A percentile compares a stretch with the other conserved stretches of the same genome.
Conservation (phyloP, 1,140 invertebrate species). For the Trichonephila clavata region DNA sequence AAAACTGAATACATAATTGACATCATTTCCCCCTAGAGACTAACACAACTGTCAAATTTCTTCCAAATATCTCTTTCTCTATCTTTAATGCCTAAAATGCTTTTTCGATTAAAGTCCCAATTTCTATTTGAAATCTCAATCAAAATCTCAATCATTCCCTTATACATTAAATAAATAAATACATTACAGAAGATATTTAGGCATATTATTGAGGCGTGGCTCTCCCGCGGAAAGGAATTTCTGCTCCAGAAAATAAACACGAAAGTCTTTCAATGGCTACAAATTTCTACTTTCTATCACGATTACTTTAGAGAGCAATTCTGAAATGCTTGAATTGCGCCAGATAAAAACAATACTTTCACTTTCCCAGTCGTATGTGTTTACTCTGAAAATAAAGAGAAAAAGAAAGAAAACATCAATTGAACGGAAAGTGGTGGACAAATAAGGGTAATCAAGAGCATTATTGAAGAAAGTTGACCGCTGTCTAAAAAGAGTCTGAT, state of each 20-base stretch:
- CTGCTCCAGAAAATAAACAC: not conserved
- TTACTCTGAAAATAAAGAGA: too few species aligned
- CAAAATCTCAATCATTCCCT: not conserved
- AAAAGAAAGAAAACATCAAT: not conserved
- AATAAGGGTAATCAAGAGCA: slow-evolving; percentile 52
- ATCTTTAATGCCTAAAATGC: too few species aligned
- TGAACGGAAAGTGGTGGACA: slow-evolving; percentile 29
- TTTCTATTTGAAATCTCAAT: not conserved
- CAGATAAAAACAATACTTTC: slow-evolving; percentile 27
- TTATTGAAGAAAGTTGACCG: not conserved
- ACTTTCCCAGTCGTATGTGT: not conserved
- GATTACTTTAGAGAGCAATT: not conserved
- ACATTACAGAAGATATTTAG: not conserved
- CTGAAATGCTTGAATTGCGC: slow-evolving; percentile 2
- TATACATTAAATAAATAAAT: not conserved
- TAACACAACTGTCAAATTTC: too few species aligned
- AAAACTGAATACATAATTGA: too few species aligned
- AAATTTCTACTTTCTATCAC: not conserved
- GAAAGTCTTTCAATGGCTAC: not conserved
- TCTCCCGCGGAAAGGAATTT: not conserved
- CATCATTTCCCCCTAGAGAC: too few species aligned
- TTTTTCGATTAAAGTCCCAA: too few species aligned
- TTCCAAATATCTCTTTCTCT: too few species aligned
- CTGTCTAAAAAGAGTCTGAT: not conserved
- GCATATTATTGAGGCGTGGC: not conserved